Evolutionary conservation across 53 echinoderm and acorn worm genomes (phyloP).

Genomic region (Pentamera pediparva): DNA sequence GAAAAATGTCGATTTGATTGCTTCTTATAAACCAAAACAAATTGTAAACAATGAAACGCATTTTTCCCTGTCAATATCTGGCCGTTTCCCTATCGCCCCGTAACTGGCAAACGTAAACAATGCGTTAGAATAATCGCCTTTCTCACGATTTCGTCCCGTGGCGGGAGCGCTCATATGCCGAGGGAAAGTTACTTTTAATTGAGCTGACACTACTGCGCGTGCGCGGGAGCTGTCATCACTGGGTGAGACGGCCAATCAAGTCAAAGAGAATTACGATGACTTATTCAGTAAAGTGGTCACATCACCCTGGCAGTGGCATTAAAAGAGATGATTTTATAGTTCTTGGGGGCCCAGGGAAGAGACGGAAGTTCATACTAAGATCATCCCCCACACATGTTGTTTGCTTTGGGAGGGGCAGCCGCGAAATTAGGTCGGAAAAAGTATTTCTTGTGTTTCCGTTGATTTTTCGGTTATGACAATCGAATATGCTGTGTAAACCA

Average conservation of each 20-base stretch:
- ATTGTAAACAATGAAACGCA: too few species aligned
- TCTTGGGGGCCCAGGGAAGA: not conserved
- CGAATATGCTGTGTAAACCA: too few species aligned
- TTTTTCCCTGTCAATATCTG: too few species aligned
- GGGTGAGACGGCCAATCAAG: constrained; percentile 9
- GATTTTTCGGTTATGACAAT: too few species aligned
- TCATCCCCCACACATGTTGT: too few species aligned
- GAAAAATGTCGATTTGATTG: too few species aligned
- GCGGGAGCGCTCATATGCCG: not conserved
- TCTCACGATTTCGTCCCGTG: too few species aligned
- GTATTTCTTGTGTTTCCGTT: too few species aligned
- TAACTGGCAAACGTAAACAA: not conserved
- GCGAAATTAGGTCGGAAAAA: too few species aligned
- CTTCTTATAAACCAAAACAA: too few species aligned
- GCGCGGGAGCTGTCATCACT: constrained; percentile 23
- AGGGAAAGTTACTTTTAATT: constrained; percentile 19
- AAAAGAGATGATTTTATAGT: constrained; percentile 2
- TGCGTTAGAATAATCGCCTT: not conserved
- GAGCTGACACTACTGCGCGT: not conserved
- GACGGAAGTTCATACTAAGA: too few species aligned
- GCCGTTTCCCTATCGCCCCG: not conserved
- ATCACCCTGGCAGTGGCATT: constrained; percentile 5
- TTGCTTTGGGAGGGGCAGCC: too few species aligned
- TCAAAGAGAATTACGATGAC: not conserved
- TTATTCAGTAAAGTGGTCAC: constrained; percentile 22